Evolutionary conservation across 2,113 vertebrate species (phyloP).

Genomic region (Bufo gargarizans): DNA sequence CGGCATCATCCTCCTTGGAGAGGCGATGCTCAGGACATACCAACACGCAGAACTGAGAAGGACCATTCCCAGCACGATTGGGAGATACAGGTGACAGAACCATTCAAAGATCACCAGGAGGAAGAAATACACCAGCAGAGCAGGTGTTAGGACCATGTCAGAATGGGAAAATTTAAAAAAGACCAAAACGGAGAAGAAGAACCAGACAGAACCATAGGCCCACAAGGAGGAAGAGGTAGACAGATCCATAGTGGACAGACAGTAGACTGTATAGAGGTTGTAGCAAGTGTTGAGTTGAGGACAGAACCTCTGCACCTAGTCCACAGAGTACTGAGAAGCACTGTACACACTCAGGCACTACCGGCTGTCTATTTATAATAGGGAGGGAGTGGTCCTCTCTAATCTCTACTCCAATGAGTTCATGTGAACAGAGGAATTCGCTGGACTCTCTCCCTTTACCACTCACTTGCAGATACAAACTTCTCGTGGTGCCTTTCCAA

Average conservation of each 20-base stretch:
- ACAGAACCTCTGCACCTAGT: conserved; percentile 41
- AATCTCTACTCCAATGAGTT: conserved; percentile 45
- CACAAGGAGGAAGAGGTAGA: conserved; percentile 44
- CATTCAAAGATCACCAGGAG: conserved; percentile 58
- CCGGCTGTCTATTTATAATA: conserved; percentile 44
- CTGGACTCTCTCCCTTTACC: background rate
- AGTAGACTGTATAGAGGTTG: background rate
- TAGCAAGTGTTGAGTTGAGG: background rate
- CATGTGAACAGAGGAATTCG: conserved; percentile 21
- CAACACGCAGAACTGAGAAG: conserved; percentile 62
- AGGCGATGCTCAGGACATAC: conserved; percentile 57
- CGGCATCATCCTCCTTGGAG: conserved; percentile 63
- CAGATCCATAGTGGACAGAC: conserved; percentile 27
- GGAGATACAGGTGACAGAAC: conserved; percentile 60
- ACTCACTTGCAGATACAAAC: conserved; percentile 17
- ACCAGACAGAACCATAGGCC: conserved; percentile 61
- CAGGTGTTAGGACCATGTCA: conserved; percentile 50
- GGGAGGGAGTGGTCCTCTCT: conserved; percentile 34
- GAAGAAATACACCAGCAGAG: conserved; percentile 53
- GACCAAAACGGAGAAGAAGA: conserved; percentile 52
- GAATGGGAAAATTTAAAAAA: conserved; percentile 42
- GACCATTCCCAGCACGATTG: conserved; percentile 60
- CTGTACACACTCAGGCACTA: conserved; percentile 23
- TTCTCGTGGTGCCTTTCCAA: background rate
- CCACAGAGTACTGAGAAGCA: background rate